Evolutionary conservation across 2,113 vertebrate genomes (phyloP).

Genomic region (Xiphophorus hellerii): DNA sequence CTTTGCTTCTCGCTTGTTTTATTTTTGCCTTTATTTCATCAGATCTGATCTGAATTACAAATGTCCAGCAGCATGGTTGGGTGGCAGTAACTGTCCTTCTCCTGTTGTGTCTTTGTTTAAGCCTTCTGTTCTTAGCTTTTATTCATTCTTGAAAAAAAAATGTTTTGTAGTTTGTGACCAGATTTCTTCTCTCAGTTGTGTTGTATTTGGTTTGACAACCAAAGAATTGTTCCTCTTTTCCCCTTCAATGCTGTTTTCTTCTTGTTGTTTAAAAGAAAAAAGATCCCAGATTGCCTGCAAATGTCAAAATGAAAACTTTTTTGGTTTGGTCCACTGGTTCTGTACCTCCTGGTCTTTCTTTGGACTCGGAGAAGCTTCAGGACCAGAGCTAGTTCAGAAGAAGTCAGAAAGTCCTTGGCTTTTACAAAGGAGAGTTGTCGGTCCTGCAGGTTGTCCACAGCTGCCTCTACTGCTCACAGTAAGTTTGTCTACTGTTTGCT

Average conservation of each 20-base stretch:
- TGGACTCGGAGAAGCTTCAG: neutral
- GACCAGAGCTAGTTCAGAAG: neutral
- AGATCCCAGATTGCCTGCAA: neutral
- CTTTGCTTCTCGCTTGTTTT: neutral
- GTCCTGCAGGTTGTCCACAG: slow-evolving; percentile 32
- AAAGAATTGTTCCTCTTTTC: neutral
- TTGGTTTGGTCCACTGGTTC: neutral
- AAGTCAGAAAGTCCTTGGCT: neutral
- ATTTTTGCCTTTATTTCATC: neutral
- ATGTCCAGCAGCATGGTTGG: neutral
- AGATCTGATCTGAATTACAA: neutral
- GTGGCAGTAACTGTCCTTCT: neutral
- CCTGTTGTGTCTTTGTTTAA: neutral
- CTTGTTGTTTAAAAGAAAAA: neutral
- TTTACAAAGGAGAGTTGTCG: neutral
- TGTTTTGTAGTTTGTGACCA: neutral
- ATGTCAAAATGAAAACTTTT: neutral
- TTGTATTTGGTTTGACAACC: neutral
- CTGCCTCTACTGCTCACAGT: slow-evolving; percentile 30
- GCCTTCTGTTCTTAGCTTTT: neutral
- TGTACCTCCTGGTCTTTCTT: neutral
- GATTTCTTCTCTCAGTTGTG: neutral
- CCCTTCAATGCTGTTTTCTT: neutral
- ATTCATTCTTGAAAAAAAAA: neutral
- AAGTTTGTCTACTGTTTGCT: neutral